phyloP scores from a whole-genome alignment of 2,888 invertebrate genomes.

The Chalcis sispes region DNA sequence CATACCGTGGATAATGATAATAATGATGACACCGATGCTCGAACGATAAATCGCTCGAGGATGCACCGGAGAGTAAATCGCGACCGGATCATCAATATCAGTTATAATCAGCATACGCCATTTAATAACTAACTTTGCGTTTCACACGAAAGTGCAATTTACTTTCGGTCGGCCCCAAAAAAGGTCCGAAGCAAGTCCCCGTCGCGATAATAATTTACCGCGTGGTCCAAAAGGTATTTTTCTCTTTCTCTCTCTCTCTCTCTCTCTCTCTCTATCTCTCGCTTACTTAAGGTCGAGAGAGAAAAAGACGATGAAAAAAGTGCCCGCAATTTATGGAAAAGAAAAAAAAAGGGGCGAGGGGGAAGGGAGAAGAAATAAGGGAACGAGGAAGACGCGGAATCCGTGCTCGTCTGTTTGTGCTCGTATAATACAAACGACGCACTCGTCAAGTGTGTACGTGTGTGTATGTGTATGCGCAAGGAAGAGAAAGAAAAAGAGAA shows the following conservation, averaged over 20 bases:
- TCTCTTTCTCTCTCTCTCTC: no score
- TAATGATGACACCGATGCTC: not conserved
- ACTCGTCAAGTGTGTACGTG: not conserved
- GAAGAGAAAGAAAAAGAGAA: not conserved
- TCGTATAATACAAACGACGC: constrained; percentile 30
- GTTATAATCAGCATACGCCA: not conserved
- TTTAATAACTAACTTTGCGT: constrained; percentile 8
- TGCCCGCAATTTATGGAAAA: constrained; percentile 34
- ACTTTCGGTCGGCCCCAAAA: constrained; percentile 18
- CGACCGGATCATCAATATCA: constrained; percentile 16
- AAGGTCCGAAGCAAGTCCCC: no score
- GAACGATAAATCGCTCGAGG: no score
- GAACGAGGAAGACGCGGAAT: constrained; percentile 32
- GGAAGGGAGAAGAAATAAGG: not conserved
- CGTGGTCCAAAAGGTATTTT: constrained; percentile 10
- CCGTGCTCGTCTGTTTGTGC: not conserved
- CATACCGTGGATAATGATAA: not conserved
- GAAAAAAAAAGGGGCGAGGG: not conserved
- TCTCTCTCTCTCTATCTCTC: no score
- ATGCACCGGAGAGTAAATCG: not conserved
- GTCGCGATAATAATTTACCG: constrained; percentile 36
- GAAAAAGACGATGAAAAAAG: not conserved
- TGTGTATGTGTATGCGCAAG: not conserved
- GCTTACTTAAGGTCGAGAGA: not conserved
- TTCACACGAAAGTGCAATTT: constrained; percentile 31